Evolutionary conservation across 1,140 invertebrate species (phyloP).

Genomic region (Drosophila nasuta): DNA sequence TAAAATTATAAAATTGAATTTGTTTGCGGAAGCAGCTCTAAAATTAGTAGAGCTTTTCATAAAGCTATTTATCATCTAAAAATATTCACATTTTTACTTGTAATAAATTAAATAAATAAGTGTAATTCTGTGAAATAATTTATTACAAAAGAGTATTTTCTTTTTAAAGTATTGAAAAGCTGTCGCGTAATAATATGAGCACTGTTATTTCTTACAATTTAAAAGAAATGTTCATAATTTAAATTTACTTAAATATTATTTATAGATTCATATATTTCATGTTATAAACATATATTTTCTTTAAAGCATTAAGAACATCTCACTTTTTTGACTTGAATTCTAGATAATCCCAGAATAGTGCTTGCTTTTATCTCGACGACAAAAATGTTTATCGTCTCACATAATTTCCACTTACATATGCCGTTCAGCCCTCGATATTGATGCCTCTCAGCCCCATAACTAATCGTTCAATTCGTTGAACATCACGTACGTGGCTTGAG

Average conservation of each 20-base stretch:
- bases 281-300: not conserved
- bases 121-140: too few relatives aligned
- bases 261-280: too few relatives aligned
- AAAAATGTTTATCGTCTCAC: slow-evolving; percentile 12
- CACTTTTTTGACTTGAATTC: too few relatives aligned
- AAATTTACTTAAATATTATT: too few relatives aligned
- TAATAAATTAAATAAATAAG: too few relatives aligned
- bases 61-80: not conserved
- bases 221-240: too few relatives aligned
- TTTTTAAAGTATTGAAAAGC: too few relatives aligned
- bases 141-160: too few relatives aligned
- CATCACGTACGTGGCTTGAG: slow-evolving; percentile 63
- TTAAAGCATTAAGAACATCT: not conserved
- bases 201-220: too few relatives aligned
- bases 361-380: too few relatives aligned
- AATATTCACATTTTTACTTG: too few relatives aligned
- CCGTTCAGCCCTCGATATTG: not conserved
- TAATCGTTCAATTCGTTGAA: slow-evolving; percentile 62
- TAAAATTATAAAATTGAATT: not conserved
- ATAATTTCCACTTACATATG: slow-evolving; percentile 33
- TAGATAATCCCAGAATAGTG: not conserved
- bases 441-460: slow-evolving; percentile 32
- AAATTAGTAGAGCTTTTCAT: not conserved
- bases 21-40: not conserved
- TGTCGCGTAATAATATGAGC: too few relatives aligned